Evolutionary conservation across 2,888 invertebrate species (phyloP).

Genomic region (Galeopsomyia nigrocyanea): DNA sequence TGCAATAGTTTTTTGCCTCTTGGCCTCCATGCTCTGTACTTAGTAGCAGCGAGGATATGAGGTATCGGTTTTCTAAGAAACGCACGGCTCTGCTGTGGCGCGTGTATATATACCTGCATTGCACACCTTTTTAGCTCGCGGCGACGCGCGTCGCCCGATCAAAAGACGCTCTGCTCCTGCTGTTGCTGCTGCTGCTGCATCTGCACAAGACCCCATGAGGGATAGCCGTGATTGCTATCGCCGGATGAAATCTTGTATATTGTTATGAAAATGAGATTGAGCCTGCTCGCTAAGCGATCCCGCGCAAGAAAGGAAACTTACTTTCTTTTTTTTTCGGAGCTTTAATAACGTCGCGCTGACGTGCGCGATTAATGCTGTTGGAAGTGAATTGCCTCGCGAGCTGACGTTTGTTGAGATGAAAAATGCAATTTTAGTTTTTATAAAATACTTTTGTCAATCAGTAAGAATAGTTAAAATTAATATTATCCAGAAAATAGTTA

Average conservation of each 20-base stretch:
- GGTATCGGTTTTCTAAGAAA: constrained; percentile 38
- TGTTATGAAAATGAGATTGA: constrained; percentile 33
- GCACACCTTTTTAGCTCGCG: constrained; percentile 37
- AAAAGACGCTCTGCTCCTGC: constrained; percentile 26
- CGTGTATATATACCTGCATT: neutral
- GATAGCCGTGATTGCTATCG: constrained; percentile 15
- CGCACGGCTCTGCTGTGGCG: neutral
- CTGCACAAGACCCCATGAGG: neutral
- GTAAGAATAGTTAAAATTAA: neutral
- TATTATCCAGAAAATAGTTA: no score
- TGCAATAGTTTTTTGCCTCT: constrained; percentile 12
- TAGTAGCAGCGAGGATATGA: constrained; percentile 13
- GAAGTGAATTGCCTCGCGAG: neutral
- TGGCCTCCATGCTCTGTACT: constrained; percentile 14
- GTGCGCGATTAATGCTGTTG: neutral
- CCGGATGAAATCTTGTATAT: constrained; percentile 21
- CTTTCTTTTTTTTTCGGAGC: neutral
- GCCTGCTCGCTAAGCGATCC: neutral
- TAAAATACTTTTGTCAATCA: no score
- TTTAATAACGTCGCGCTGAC: no score
- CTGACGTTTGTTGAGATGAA: neutral
- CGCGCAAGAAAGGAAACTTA: neutral
- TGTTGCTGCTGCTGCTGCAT: constrained; percentile 6
- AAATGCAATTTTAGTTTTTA: no score
- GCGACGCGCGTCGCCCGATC: constrained; percentile 42